A percentile compares a stretch with the other conserved stretches of the same genome.
These are phyloP conservation scores for Acanthurus tractus DNA, from an alignment of 2,797 vertebrate genomes.

Conservation along the genomic window DNA sequence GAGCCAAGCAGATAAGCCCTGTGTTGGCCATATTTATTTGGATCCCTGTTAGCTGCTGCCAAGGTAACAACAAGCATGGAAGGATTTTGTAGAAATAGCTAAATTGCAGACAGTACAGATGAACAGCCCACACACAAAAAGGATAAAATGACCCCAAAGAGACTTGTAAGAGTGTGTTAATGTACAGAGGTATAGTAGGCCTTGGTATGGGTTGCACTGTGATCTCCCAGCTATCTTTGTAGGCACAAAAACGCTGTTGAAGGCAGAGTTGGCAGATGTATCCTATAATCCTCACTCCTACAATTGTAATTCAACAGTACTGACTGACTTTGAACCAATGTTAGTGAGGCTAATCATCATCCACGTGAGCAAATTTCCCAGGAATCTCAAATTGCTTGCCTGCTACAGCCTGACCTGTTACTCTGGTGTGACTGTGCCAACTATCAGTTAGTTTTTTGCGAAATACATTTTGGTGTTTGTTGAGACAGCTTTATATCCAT, in stretches of 20 bases:
- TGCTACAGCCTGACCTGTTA: constrained; percentile 17
- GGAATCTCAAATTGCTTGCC: constrained; percentile 48
- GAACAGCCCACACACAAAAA: constrained; percentile 39
- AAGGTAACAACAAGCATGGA: constrained; percentile 59
- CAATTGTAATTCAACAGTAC: constrained; percentile 45
- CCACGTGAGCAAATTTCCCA: constrained; percentile 50
- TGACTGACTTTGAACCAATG: constrained; percentile 47
- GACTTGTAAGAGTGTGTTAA: constrained; percentile 8
- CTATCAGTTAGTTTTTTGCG: constrained; percentile 13
- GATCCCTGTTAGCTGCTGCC: constrained; percentile 67
- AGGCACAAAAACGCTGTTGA: constrained; percentile 24
- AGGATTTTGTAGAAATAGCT: constrained; percentile 60
- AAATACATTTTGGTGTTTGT: constrained; percentile 6
- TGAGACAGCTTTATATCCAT: constrained; percentile 3
- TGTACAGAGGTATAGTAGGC: constrained; percentile 28
- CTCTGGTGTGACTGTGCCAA: constrained; percentile 23
- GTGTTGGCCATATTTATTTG: constrained; percentile 74
- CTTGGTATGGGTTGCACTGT: constrained; percentile 24
- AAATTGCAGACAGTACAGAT: constrained; percentile 51
- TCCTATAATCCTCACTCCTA: constrained; percentile 36
- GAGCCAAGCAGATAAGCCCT: constrained; percentile 69
- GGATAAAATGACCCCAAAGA: constrained; percentile 41
- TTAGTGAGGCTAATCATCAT: constrained; percentile 63
- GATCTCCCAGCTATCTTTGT: constrained; percentile 38
- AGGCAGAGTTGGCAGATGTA: constrained; percentile 52